A percentile compares a stretch with the other conserved stretches of the same genome.
These are phyloP conservation scores for Danaus melanippus DNA, from an alignment of 1,140 invertebrate species.

Conservation along the genomic window DNA sequence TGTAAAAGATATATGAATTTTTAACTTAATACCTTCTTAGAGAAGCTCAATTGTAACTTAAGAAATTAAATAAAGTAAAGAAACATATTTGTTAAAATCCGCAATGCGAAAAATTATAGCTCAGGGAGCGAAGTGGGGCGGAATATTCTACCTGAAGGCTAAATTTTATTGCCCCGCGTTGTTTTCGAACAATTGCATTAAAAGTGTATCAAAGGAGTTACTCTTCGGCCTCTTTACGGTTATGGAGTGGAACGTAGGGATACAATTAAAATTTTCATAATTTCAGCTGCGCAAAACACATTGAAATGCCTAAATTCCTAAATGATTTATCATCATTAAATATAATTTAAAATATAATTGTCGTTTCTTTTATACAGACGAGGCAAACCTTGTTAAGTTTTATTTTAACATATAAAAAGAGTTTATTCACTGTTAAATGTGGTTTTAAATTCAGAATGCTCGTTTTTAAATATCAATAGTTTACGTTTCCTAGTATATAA, in stretches of 20 bases:
- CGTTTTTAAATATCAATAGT: too few species aligned
- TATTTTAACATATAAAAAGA: too few species aligned
- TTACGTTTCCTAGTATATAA: too few species aligned
- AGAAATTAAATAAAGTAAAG: constrained; percentile 46
- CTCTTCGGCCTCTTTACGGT: constrained; percentile 48
- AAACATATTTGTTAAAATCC: constrained; percentile 56
- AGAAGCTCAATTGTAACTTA: constrained; percentile 27
- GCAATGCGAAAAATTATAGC: constrained; percentile 68
- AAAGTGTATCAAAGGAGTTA: constrained; percentile 58
- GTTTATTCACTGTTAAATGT: too few species aligned
- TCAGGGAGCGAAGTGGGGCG: constrained; percentile 53
- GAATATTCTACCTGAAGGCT: constrained; percentile 65
- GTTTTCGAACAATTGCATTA: constrained; percentile 68
- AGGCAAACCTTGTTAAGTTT: too few species aligned
- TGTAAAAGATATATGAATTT: constrained; percentile 7
- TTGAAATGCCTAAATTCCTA: constrained; percentile 6
- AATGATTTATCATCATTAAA: too few species aligned
- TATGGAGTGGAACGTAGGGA: constrained; percentile 36
- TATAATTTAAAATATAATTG: too few species aligned
- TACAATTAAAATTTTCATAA: constrained; percentile 63
- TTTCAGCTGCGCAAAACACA: constrained; percentile 27
- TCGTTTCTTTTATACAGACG: too few species aligned
- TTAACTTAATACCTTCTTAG: constrained; percentile 18
- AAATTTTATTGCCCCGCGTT: constrained; percentile 61
- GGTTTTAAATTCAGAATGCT: too few species aligned